phyloP scores from a whole-genome alignment of 64 coral and sea anemone genomes.

The Montipora foliosa region DNA sequence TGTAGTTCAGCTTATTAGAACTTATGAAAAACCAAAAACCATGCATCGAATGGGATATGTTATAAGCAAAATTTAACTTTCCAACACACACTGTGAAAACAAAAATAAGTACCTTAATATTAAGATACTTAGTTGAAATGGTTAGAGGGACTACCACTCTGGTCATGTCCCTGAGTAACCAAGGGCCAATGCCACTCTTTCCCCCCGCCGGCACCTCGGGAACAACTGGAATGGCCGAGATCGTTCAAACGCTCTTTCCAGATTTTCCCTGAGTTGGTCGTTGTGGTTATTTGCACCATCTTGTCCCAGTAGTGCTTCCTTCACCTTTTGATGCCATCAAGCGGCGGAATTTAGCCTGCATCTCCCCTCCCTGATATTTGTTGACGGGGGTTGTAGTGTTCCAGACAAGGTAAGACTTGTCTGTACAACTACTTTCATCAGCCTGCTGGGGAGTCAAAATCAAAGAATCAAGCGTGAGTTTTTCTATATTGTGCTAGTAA shows the following conservation, averaged over 20 bases:
- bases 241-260: constrained; percentile 96
- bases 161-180: constrained; percentile 86
- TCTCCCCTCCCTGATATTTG: constrained; percentile 93
- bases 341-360: constrained; percentile 96
- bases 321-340: constrained; percentile 96
- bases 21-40: no score
- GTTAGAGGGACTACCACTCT: no score
- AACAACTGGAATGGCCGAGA: constrained; percentile 97
- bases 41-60: no score
- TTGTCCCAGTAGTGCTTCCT: not conserved
- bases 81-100: no score
- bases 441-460: not conserved
- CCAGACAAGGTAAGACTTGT: constrained; percentile 68
- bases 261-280: constrained; percentile 76
- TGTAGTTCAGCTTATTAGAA: no score
- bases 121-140: not conserved
- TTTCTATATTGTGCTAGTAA: no score
- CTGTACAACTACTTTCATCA: not conserved
- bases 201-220: constrained; percentile 96
- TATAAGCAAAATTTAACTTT: no score
- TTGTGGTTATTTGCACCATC: constrained; percentile 38
- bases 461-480: no score
- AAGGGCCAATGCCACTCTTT: constrained; percentile 97
- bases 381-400: constrained; percentile 72
- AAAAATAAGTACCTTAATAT: no score